Base-by-base conservation (phyloP, 1,140 invertebrate species). In the Laodelphax striatellus region DNA sequence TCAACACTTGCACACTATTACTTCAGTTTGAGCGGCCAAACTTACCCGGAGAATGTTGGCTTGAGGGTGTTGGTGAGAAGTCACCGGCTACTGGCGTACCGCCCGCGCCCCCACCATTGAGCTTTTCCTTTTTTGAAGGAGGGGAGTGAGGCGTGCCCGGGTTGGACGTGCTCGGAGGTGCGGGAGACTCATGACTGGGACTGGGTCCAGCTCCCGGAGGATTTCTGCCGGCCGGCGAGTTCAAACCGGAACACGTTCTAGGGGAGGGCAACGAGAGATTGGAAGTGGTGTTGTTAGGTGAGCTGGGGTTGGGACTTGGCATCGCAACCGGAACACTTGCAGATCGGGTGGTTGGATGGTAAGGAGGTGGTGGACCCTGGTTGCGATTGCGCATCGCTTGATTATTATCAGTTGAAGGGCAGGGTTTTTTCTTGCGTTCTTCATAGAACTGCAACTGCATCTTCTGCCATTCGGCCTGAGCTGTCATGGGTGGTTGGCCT, bases 311-410 rank as follows among this genome's bases (percentile, higher is more conserved):
- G 41, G 83, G 83, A 64, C 82, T 85, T 68, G 84, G 82, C 62
- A 83, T 79, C 10, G 84, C 86, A 68, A 90, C 88, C 64, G 88
- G 88, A 54, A 91, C 88, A 65, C 88, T 90, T 16, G 88, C 87
- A 46, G 88, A 90, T 66, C 88, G 76, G 63, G 87, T 87, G 50
- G 84, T 85, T 69, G 86, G 85, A 71, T 88, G 87, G 75, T 90
- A 90, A 13, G 91, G 85, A 5, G 92, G 92, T 2, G 91, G 92
- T 6, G 91, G 89, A 9, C 90, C 90, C 74, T 91, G 90, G 16
- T 63, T 60, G 72, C 63, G 53, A 44, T 58, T 60, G 43, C 17
- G 44, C 44, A 31, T 19, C 16, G 13, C 31, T n/a, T 28, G n/a
- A 14, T n/a, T 5, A 19, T 34, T 38, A 28, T 52, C 31, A 31